Percentiles rank a stretch among this genome's conserved stretches.
Conservation (phyloP, 2,113 vertebrate genomes). For the Paraplagusia blochii region DNA sequence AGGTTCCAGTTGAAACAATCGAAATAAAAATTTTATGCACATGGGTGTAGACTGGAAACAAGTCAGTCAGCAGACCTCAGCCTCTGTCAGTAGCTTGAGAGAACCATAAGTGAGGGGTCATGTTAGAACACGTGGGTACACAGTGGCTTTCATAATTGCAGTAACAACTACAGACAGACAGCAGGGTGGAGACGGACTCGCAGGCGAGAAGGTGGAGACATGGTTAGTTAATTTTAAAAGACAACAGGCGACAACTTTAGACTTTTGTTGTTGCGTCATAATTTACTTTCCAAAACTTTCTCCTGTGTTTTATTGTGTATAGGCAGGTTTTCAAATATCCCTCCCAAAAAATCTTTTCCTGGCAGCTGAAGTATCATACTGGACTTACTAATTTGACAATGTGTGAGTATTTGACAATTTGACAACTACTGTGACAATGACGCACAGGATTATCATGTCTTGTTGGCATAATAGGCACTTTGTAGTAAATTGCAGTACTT, state of each 20-base stretch:
- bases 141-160: slow-evolving; percentile 54
- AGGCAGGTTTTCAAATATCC: not conserved
- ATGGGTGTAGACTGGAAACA: slow-evolving; percentile 8
- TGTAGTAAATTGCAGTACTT: slow-evolving; percentile 8
- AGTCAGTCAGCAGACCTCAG: slow-evolving; percentile 22
- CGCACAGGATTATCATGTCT: not conserved
- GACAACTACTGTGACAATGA: slow-evolving; percentile 2
- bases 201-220: slow-evolving; percentile 54
- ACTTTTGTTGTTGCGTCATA: slow-evolving; percentile 28
- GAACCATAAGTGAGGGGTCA: slow-evolving; percentile 35
- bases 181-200: slow-evolving; percentile 50
- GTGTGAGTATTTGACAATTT: too few species aligned
- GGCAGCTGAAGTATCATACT: not conserved
- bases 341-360: not conserved
- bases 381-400: not conserved
- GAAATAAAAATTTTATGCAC: not conserved
- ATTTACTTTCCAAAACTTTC: slow-evolving; percentile 13
- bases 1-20: too few species aligned
- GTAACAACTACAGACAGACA: slow-evolving; percentile 59
- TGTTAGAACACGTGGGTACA: slow-evolving; percentile 48
- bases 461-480: not conserved
- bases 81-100: slow-evolving; percentile 21
- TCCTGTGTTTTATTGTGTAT: not conserved
- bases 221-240: slow-evolving; percentile 58
- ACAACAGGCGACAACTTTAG: slow-evolving; percentile 42